These are phyloP conservation scores for Porites rus DNA, from an alignment of 92 coral and sea anemone genomes.

Conservation along the genomic window DNA sequence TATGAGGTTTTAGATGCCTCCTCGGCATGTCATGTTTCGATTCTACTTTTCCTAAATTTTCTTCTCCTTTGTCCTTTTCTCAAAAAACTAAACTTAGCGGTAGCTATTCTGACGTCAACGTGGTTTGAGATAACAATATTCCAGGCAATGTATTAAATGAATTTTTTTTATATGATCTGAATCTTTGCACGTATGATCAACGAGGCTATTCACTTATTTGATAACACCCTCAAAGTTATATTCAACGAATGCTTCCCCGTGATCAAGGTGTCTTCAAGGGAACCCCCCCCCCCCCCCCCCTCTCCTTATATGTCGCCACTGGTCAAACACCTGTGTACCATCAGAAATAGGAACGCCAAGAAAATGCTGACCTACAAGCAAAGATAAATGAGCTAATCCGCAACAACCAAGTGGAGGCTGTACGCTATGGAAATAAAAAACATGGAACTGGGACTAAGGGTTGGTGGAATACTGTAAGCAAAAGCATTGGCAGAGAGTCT, in stretches of 20 bases:
- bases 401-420: conserved; percentile 16
- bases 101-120: too few species aligned
- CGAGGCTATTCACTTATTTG: conserved; percentile 49
- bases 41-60: too few species aligned
- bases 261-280: conserved; percentile 63
- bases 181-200: neutral
- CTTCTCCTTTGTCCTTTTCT: too few species aligned
- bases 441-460: conserved; percentile 44
- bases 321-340: conserved; percentile 63
- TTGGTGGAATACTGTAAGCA: conserved; percentile 74
- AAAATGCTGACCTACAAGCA: conserved; percentile 41
- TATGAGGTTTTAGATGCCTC: too few species aligned
- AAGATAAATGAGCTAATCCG: conserved; percentile 56
- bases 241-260: conserved; percentile 62
- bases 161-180: too few species aligned
- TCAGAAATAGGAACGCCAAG: conserved; percentile 45
- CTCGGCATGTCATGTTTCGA: too few species aligned
- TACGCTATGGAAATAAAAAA: neutral
- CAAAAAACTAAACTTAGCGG: too few species aligned
- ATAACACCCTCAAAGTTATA: conserved; percentile 32
- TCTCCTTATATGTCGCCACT: conserved; percentile 59
- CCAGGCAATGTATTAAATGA: too few species aligned
- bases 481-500: conserved; percentile 61
- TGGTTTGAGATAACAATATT: too few species aligned
- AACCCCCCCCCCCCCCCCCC: conserved; percentile 10